Evolutionary conservation across 2,888 invertebrate species (phyloP).

Genomic region (Drosophila silvestris): DNA sequence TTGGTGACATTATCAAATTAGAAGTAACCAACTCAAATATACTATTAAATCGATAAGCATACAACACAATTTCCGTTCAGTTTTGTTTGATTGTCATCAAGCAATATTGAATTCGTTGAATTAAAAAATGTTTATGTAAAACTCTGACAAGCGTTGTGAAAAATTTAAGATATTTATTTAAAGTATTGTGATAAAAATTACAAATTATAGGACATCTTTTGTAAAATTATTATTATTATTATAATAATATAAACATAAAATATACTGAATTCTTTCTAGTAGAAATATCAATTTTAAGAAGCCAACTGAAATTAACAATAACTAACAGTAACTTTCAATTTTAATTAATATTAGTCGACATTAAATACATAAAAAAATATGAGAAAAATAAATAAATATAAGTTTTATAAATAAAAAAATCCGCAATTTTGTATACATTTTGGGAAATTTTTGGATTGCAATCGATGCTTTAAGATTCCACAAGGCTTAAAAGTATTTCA

Average conservation of each 20-base stretch:
- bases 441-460: neutral
- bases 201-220: too few species aligned
- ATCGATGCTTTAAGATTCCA: neutral
- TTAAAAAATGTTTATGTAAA: neutral
- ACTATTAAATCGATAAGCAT: neutral
- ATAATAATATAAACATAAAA: neutral
- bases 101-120: neutral
- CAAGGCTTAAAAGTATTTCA: neutral
- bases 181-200: too few species aligned
- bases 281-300: too few species aligned
- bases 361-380: neutral
- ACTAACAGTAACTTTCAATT: too few species aligned
- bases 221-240: too few species aligned
- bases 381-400: neutral
- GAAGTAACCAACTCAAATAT: neutral
- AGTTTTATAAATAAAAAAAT: neutral
- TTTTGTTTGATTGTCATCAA: neutral
- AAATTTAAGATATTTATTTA: neutral
- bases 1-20: constrained; percentile 11
- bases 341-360: too few species aligned
- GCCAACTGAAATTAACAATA: too few species aligned
- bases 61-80: neutral
- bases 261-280: too few species aligned
- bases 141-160: neutral
- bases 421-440: neutral